Evolutionary conservation across 2,113 vertebrate species (phyloP).

Genomic region (Otus sunia): DNA sequence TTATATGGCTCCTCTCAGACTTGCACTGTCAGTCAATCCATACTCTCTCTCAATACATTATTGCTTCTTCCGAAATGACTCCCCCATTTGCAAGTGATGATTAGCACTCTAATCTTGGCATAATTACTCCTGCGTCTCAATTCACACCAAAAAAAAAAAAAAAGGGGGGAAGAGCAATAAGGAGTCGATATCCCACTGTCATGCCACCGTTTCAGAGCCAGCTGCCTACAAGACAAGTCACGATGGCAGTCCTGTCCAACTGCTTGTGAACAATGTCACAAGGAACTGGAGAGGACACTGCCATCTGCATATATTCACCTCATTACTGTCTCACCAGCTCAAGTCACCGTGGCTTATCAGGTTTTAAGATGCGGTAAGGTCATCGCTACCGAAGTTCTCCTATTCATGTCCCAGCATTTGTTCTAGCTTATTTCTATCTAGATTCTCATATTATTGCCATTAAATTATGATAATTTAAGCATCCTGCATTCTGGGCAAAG

Average conservation of each 20-base stretch:
- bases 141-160: not conserved
- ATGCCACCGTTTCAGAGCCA: not conserved
- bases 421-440: slow-evolving; percentile 9
- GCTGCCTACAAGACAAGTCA: not conserved
- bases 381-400: not conserved
- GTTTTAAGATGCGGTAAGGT: not conserved
- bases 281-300: not conserved
- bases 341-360: not conserved
- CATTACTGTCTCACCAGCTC: slow-evolving; percentile 12
- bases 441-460: not conserved
- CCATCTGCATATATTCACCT: slow-evolving; percentile 9
- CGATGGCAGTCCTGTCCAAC: not conserved
- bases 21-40: not conserved
- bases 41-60: not conserved
- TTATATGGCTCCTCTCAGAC: not conserved
- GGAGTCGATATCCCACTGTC: not conserved
- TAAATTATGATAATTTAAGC: slow-evolving; percentile 55
- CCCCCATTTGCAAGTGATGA: slow-evolving; percentile 13
- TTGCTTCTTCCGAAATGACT: not conserved
- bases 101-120: slow-evolving; percentile 17
- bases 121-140: slow-evolving; percentile 15
- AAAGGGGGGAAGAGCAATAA: not conserved
- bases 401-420: not conserved
- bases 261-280: slow-evolving; percentile 16
- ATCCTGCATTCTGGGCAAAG: not conserved